Evolutionary conservation across 2,113 vertebrate species (phyloP).

Genomic region (Archocentrus centrarchus): DNA sequence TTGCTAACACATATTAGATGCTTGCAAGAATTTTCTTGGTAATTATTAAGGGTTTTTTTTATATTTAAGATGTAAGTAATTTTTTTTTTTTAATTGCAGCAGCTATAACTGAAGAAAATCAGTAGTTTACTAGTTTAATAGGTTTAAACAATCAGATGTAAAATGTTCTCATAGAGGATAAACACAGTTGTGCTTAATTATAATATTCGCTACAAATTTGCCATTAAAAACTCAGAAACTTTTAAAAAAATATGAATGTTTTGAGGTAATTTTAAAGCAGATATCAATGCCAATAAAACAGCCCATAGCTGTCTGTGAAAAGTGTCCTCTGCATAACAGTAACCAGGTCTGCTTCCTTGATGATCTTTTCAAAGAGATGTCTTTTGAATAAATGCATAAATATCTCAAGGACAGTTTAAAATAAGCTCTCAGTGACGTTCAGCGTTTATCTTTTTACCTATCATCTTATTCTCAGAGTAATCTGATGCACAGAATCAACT

Average conservation of each 20-base stretch:
- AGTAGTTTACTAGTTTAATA: neutral
- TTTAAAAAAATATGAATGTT: neutral
- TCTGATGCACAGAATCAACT: neutral
- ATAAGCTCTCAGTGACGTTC: neutral
- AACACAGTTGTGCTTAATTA: neutral
- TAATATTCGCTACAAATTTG: neutral
- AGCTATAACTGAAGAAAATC: neutral
- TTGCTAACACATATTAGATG: neutral
- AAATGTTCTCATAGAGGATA: accelerated
- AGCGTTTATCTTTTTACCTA: neutral
- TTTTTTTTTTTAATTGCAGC: neutral
- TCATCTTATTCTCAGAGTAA: neutral
- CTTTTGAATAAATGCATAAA: neutral
- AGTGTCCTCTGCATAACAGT: neutral
- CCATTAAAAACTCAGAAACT: neutral
- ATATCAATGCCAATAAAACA: neutral
- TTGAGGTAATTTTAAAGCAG: neutral
- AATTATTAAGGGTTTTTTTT: neutral
- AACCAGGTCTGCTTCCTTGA: neutral
- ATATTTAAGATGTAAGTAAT: neutral
- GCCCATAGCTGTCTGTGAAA: neutral
- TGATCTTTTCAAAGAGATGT: neutral
- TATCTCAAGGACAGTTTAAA: neutral
- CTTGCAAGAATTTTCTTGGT: neutral
- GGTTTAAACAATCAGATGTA: accelerated